Percentiles rank a stretch among this genome's conserved stretches.
Evolutionary conservation across 1,140 invertebrate species (phyloP).

Genomic region (Octopus bimaculoides): DNA sequence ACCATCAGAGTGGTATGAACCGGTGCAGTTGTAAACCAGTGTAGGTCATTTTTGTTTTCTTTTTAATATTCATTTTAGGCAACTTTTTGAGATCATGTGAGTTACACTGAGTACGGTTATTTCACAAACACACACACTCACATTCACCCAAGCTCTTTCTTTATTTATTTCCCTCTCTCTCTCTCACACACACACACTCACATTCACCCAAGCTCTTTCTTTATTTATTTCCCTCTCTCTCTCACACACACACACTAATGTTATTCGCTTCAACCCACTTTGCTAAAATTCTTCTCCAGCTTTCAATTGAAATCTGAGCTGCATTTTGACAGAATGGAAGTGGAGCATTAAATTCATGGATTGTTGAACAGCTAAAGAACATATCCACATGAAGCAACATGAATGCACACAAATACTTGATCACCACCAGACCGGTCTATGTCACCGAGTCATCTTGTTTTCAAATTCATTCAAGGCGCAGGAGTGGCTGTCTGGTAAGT

Average conservation of each 20-base stretch:
- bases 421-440: background rate
- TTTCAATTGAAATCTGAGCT: background rate
- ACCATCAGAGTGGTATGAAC: too few species aligned
- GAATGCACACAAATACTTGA: background rate
- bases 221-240: background rate
- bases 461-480: too few species aligned
- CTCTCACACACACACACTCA: slow-evolving; percentile 6
- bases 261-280: background rate
- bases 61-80: too few species aligned
- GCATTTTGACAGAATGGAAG: background rate
- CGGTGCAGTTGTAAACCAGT: too few species aligned
- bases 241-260: background rate
- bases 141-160: slow-evolving; percentile 17
- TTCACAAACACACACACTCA: background rate
- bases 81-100: too few species aligned
- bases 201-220: slow-evolving; percentile 13
- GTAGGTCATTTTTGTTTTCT: too few species aligned
- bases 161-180: background rate
- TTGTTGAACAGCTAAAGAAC: background rate
- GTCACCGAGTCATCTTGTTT: too few species aligned
- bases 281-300: background rate
- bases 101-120: too few species aligned
- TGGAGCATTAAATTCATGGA: background rate
- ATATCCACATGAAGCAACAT: background rate
- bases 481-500: too few species aligned